A percentile compares a stretch with the other conserved stretches of the same genome.
phyloP scores from a whole-genome alignment of 2,113 vertebrate species.

The Xiphophorus hellerii region DNA sequence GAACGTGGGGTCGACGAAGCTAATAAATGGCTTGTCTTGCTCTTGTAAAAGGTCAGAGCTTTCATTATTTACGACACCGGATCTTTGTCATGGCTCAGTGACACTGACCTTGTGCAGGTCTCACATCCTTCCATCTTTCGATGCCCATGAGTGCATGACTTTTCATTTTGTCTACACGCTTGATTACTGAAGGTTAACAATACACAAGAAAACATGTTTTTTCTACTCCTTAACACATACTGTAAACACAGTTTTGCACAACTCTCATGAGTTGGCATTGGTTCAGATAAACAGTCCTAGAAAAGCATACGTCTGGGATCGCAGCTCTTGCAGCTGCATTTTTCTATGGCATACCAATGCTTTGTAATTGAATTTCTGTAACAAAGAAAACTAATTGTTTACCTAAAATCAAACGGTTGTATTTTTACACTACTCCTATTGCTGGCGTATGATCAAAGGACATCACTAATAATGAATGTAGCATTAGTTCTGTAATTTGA shows the following conservation, averaged over 20 bases:
- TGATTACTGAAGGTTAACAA: conserved; percentile 12
- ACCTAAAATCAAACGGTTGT: conserved; percentile 3
- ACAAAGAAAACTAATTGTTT: not conserved
- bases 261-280: conserved; percentile 49
- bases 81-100: conserved; percentile 66
- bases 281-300: conserved; percentile 58
- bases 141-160: conserved; percentile 9
- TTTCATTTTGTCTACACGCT: conserved; percentile 39
- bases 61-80: conserved; percentile 69
- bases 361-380: not conserved
- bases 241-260: not conserved
- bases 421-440: not conserved
- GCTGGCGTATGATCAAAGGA: not conserved
- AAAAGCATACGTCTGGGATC: conserved; percentile 51
- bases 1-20: conserved; percentile 28
- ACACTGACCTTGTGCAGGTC: conserved; percentile 67
- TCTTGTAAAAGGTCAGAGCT: conserved; percentile 63
- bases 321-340: conserved; percentile 35
- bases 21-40: conserved; percentile 62
- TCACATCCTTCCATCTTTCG: conserved; percentile 40
- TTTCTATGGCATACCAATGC: not conserved
- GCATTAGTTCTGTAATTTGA: not conserved
- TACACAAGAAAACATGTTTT: not conserved
- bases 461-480: not conserved
- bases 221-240: not conserved